Conservation (phyloP, 2,888 invertebrate genomes). For the Drosophila neotestacea region DNA sequence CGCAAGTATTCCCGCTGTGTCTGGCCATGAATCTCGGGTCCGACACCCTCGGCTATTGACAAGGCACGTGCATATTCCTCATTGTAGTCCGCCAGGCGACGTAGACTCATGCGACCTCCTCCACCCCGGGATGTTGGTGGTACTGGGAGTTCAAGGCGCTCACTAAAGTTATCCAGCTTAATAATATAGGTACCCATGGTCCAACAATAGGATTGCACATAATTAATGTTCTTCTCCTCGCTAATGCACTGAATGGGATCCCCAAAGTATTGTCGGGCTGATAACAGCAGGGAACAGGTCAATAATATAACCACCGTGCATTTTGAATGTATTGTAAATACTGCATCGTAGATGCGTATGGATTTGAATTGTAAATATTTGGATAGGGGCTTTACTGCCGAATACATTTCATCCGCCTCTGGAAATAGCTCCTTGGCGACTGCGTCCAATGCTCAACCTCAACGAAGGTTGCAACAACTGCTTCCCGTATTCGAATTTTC, state of each 20-base stretch:
- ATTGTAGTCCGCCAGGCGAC: constrained; percentile 38
- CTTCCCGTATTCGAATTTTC: background rate
- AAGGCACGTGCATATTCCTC: constrained; percentile 64
- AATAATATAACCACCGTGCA: constrained; percentile 90
- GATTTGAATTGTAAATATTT: constrained; percentile 88
- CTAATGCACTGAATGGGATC: constrained; percentile 93
- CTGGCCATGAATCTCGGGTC: constrained; percentile 60
- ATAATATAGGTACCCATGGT: constrained; percentile 90
- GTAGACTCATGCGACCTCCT: constrained; percentile 19
- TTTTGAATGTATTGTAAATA: constrained; percentile 91
- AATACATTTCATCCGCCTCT: constrained; percentile 86
- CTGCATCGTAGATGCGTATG: constrained; percentile 90
- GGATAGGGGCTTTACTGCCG: constrained; percentile 88
- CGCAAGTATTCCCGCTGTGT: constrained; percentile 82
- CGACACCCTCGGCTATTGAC: constrained; percentile 77
- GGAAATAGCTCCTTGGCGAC: constrained; percentile 63
- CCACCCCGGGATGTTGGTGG: background rate
- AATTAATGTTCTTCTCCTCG: constrained; percentile 87
- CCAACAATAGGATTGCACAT: constrained; percentile 92
- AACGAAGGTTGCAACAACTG: background rate
- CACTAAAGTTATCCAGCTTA: constrained; percentile 38
- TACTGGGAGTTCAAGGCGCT: background rate
- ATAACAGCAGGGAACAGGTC: constrained; percentile 90
- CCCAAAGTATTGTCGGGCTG: constrained; percentile 93
- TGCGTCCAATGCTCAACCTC: constrained; percentile 59